A percentile compares a stretch with the other conserved stretches of the same genome.
Conservation (phyloP, 92 coral and sea anemone species). For the Zoanthus solanderi region DNA sequence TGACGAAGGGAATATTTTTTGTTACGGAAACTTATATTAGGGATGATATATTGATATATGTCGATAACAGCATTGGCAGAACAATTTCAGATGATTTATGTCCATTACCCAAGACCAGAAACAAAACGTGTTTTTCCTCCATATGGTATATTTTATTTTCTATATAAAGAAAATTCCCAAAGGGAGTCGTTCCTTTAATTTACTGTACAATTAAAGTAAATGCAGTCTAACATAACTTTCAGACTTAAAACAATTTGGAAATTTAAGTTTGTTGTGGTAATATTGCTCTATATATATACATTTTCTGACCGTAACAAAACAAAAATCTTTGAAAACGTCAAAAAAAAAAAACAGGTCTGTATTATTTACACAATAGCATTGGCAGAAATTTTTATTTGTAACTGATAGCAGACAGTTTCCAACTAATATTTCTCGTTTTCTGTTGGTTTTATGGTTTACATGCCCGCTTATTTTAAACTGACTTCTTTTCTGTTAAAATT, state of each 20-base stretch:
- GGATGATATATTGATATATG: too few relatives aligned
- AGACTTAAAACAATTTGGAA: background rate
- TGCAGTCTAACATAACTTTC: background rate
- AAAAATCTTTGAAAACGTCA: background rate
- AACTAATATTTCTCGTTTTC: background rate
- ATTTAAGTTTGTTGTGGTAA: background rate
- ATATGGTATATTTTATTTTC: background rate
- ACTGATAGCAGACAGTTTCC: background rate
- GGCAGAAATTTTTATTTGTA: background rate
- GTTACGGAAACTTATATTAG: too few relatives aligned
- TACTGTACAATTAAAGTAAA: background rate
- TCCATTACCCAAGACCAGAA: background rate
- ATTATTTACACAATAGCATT: background rate
- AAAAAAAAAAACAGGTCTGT: background rate
- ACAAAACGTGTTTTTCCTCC: background rate
- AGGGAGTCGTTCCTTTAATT: background rate
- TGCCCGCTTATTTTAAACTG: background rate
- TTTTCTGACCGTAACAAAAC: background rate
- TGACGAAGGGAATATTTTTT: too few relatives aligned
- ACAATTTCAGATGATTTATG: background rate
- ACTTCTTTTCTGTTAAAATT: background rate
- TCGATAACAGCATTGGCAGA: too few relatives aligned
- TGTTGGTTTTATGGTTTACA: background rate
- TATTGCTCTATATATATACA: background rate
- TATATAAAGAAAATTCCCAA: constrained; percentile 1